A percentile compares a stretch with the other conserved stretches of the same genome.
Conservation (phyloP, 2,113 vertebrate species). For the Plecturocebus donacophilus region DNA sequence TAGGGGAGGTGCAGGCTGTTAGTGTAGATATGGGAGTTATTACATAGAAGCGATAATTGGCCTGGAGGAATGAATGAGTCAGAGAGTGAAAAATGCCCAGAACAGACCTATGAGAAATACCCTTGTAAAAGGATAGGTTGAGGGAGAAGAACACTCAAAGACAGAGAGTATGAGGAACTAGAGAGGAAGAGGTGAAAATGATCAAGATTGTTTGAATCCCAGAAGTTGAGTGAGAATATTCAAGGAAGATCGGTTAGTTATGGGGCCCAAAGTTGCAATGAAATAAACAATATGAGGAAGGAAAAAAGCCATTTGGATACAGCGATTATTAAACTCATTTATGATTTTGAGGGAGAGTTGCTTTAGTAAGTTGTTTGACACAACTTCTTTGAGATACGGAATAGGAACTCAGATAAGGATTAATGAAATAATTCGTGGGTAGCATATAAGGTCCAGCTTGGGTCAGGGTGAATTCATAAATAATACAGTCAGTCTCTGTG, state of each 20-base stretch:
- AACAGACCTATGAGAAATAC: background rate
- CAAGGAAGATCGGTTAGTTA: background rate
- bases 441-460: background rate
- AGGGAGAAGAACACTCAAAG: background rate
- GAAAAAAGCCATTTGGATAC: background rate
- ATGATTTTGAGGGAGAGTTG: background rate
- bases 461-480: background rate
- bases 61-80: background rate
- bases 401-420: background rate
- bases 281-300: background rate
- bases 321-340: background rate
- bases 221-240: background rate
- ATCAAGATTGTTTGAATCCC: background rate
- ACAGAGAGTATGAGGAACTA: background rate
- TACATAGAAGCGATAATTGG: background rate
- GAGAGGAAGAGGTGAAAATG: background rate
- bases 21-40: background rate
- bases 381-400: background rate
- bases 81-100: background rate
- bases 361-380: background rate
- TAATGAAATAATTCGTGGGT: background rate
- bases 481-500: background rate
- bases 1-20: background rate
- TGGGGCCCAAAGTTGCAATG: background rate
- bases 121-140: background rate